phyloP scores from a whole-genome alignment of 2,797 vertebrate genomes.

The Cryptoprocta ferox region DNA sequence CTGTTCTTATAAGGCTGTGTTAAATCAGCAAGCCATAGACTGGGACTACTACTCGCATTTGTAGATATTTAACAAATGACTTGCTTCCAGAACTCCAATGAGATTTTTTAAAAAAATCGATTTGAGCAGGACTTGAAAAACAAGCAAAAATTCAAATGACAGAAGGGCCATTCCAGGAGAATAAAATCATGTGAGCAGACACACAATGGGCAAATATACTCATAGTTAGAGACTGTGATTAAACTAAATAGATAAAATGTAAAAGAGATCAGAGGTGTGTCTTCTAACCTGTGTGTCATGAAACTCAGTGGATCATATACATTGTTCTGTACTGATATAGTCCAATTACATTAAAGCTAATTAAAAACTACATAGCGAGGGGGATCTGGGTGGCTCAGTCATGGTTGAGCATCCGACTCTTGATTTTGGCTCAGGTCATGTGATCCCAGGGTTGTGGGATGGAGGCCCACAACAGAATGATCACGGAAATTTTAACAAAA shows the following conservation, averaged over 20 bases:
- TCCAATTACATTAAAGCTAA: not conserved
- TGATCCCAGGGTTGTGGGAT: too few relatives aligned
- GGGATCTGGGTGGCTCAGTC: too few relatives aligned
- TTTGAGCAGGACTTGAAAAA: not conserved
- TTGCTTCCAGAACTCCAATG: not conserved
- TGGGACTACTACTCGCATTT: not conserved
- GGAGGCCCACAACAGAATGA: too few relatives aligned
- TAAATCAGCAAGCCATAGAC: not conserved
- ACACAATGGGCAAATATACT: not conserved
- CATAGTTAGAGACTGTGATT: not conserved
- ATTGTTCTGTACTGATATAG: not conserved
- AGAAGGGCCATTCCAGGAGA: not conserved
- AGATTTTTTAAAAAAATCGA: not conserved
- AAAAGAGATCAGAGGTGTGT: not conserved
- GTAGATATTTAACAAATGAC: not conserved
- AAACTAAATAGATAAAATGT: not conserved
- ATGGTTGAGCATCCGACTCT: too few relatives aligned
- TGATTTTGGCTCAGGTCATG: too few relatives aligned
- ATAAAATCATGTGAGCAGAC: not conserved
- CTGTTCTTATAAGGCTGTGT: not conserved
- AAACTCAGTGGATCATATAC: not conserved
- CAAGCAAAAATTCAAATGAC: not conserved
- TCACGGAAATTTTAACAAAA: not conserved
- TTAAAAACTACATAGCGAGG: not conserved
- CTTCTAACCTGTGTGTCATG: not conserved